A percentile compares a stretch with the other conserved stretches of the same genome.
These are phyloP conservation scores for Ephialtes manifestator DNA, from an alignment of 2,888 invertebrate species.

Conservation along the genomic window DNA sequence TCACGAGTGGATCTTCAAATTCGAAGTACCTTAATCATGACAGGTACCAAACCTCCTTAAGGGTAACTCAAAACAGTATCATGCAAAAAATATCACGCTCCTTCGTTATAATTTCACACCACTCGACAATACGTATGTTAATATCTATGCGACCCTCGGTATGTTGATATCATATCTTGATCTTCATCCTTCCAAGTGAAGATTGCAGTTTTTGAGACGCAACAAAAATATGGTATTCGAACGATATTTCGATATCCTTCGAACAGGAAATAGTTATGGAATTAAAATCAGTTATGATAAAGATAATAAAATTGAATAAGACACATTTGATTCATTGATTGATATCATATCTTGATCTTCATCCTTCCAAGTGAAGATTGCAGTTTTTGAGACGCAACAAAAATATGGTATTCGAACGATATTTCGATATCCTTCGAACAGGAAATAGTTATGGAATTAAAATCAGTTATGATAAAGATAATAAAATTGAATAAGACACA, in stretches of 20 bases:
- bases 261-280: not conserved
- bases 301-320: not conserved
- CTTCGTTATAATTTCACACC: not conserved
- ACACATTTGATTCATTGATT: slow-evolving; percentile 12
- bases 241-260: slow-evolving; percentile 19
- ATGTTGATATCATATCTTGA: slow-evolving; percentile 13
- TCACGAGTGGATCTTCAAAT: not conserved
- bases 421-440: slow-evolving; percentile 11
- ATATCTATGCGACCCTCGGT: not conserved
- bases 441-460: not conserved
- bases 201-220: not conserved
- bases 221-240: slow-evolving; percentile 20
- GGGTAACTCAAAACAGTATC: not conserved
- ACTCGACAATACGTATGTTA: not conserved
- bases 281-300: not conserved
- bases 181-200: slow-evolving; percentile 17
- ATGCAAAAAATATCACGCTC: not conserved
- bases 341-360: slow-evolving; percentile 19
- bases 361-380: slow-evolving; percentile 17
- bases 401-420: slow-evolving; percentile 24
- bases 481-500: slow-evolving; percentile 4
- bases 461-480: slow-evolving; percentile 2
- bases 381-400: not conserved
- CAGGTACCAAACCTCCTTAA: slow-evolving; percentile 32
- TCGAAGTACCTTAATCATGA: not conserved